Evolutionary conservation across 1,140 invertebrate species (phyloP).

Genomic region (Rhyacophila brunnea): DNA sequence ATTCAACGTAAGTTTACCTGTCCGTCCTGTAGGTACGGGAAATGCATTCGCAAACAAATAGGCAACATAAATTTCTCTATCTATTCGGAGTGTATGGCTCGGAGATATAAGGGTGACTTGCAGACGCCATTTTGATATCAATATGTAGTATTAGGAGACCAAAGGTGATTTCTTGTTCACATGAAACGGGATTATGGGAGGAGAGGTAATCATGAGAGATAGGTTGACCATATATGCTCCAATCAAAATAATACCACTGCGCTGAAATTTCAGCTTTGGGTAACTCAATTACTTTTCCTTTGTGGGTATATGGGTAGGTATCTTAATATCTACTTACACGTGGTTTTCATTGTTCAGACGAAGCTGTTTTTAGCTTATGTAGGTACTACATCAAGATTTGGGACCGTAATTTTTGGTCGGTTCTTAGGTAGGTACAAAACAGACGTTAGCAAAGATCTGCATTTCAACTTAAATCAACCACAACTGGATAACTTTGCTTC

Average conservation of each 20-base stretch:
- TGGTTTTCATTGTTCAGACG: not conserved
- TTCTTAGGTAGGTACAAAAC: too few species aligned
- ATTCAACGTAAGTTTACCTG: too few species aligned
- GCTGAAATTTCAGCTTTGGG: not conserved
- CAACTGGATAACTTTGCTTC: too few species aligned
- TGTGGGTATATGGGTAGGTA: not conserved
- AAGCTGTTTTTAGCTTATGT: not conserved
- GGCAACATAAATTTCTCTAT: conserved; percentile 28
- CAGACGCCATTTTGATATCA: conserved; percentile 22
- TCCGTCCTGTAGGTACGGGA: too few species aligned
- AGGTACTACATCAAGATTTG: not conserved
- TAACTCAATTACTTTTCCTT: not conserved
- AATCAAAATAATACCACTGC: too few species aligned
- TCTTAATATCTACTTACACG: not conserved
- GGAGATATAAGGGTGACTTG: conserved; percentile 1
- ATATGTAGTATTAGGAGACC: conserved; percentile 24
- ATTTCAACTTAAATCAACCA: too few species aligned
- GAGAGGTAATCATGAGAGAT: not conserved
- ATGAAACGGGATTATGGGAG: conserved; percentile 23
- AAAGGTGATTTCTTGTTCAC: conserved; percentile 31
- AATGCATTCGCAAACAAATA: conserved; percentile 8
- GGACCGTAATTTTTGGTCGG: too few species aligned
- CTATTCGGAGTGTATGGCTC: conserved; percentile 4
- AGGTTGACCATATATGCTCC: too few species aligned
- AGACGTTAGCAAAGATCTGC: too few species aligned